Evolutionary conservation across 2,888 invertebrate species (phyloP).

Genomic region (Apamea anceps): DNA sequence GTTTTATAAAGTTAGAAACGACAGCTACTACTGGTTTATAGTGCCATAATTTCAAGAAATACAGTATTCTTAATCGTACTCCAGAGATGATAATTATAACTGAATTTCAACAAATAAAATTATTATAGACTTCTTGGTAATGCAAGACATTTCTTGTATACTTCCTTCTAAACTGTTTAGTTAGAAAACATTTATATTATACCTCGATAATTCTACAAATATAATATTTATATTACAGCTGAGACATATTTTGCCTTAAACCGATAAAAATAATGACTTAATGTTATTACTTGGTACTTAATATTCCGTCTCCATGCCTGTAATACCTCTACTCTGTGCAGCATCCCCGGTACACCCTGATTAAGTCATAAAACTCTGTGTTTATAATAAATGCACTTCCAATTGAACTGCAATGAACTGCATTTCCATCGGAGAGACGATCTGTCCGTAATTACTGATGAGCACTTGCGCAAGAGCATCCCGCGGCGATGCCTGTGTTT

Average conservation of each 20-base stretch:
- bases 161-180: neutral
- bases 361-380: slow-evolving; percentile 52
- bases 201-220: neutral
- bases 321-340: neutral
- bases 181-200: neutral
- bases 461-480: slow-evolving; percentile 25
- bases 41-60: neutral
- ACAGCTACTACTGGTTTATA: neutral
- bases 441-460: slow-evolving; percentile 41
- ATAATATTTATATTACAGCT: neutral
- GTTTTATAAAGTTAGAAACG: neutral
- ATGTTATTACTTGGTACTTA: slow-evolving; percentile 19
- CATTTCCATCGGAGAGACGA: slow-evolving; percentile 12
- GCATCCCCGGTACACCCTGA: slow-evolving; percentile 11
- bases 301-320: slow-evolving; percentile 7
- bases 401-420: slow-evolving; percentile 28
- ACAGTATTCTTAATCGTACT: too few relatives aligned
- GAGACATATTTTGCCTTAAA: neutral
- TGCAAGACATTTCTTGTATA: too few relatives aligned
- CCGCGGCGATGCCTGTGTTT: slow-evolving; percentile 27
- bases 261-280: slow-evolving; percentile 15
- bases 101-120: neutral
- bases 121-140: neutral
- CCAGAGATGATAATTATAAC: too few relatives aligned
- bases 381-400: slow-evolving; percentile 49